Evolutionary conservation across 2,888 invertebrate species (phyloP).

Genomic region (Limenitis camilla): DNA sequence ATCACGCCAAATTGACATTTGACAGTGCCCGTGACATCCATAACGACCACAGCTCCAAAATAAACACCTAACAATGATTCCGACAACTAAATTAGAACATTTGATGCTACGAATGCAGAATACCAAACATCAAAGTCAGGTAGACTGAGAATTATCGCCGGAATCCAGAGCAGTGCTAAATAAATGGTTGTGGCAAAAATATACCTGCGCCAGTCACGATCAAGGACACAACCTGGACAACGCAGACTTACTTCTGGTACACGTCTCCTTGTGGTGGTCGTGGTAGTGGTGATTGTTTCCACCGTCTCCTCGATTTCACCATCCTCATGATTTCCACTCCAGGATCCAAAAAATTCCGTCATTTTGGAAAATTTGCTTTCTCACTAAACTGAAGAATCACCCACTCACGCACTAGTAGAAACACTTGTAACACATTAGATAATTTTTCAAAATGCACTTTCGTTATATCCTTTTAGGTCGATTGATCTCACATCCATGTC

Average conservation of each 20-base stretch:
- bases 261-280: slow-evolving; percentile 46
- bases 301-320: slow-evolving; percentile 39
- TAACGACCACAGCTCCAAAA: slow-evolving; percentile 42
- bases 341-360: slow-evolving; percentile 70
- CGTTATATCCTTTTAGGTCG: slow-evolving; percentile 35
- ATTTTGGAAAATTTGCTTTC: slow-evolving; percentile 44
- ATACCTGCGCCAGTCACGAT: slow-evolving; percentile 41
- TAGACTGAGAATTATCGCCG: slow-evolving; percentile 33
- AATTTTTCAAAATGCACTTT: slow-evolving; percentile 32
- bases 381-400: slow-evolving; percentile 36
- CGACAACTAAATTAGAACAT: slow-evolving; percentile 46
- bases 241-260: slow-evolving; percentile 47
- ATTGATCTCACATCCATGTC: slow-evolving; percentile 27
- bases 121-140: slow-evolving; percentile 32
- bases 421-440: slow-evolving; percentile 7
- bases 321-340: slow-evolving; percentile 44
- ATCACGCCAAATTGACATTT: slow-evolving; percentile 46
- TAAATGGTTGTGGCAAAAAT: slow-evolving; percentile 43
- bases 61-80: slow-evolving; percentile 52
- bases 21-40: slow-evolving; percentile 63
- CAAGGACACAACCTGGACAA: slow-evolving; percentile 33
- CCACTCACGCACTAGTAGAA: slow-evolving; percentile 13
- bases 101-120: slow-evolving; percentile 28
- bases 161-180: slow-evolving; percentile 35
- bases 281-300: slow-evolving; percentile 62